Conservation (phyloP, 2,888 invertebrate genomes). For the Philonicus albiceps region DNA sequence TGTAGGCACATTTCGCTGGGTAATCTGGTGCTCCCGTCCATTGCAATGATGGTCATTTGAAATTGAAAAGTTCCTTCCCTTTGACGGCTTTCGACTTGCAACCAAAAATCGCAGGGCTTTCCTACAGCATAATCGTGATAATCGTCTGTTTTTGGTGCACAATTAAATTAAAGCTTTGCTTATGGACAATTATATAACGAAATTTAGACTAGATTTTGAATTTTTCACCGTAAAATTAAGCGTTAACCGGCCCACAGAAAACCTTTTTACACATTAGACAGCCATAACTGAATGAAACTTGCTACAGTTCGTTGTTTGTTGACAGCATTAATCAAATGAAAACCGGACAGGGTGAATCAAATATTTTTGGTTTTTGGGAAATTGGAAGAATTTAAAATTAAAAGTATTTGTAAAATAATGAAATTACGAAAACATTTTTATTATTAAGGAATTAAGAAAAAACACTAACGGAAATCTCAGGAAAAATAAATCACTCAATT, state of each 20-base stretch:
- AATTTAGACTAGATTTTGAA: slow-evolving; percentile 18
- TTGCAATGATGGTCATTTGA: slow-evolving; percentile 48
- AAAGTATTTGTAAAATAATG: too few relatives aligned
- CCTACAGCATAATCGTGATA: neutral
- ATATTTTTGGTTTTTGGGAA: too few relatives aligned
- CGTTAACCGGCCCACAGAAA: slow-evolving; percentile 13
- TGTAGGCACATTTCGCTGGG: slow-evolving; percentile 43
- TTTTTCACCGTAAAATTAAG: neutral
- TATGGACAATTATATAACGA: neutral
- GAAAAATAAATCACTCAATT: too few relatives aligned
- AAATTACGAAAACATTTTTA: too few relatives aligned
- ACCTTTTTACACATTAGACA: neutral
- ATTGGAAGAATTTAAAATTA: too few relatives aligned
- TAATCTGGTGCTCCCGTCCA: slow-evolving; percentile 46
- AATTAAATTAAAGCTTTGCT: slow-evolving; percentile 6
- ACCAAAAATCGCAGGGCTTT: neutral
- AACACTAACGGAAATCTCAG: too few relatives aligned
- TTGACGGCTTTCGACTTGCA: neutral
- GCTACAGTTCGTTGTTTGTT: neutral
- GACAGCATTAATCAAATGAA: neutral
- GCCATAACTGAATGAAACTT: slow-evolving; percentile 18
- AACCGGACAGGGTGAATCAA: neutral
- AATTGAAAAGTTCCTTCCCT: neutral
- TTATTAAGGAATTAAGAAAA: too few relatives aligned
- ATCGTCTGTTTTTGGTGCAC: neutral